These are phyloP conservation scores for Monomorium pharaonis DNA, from an alignment of 1,140 invertebrate genomes.

Conservation along the genomic window DNA sequence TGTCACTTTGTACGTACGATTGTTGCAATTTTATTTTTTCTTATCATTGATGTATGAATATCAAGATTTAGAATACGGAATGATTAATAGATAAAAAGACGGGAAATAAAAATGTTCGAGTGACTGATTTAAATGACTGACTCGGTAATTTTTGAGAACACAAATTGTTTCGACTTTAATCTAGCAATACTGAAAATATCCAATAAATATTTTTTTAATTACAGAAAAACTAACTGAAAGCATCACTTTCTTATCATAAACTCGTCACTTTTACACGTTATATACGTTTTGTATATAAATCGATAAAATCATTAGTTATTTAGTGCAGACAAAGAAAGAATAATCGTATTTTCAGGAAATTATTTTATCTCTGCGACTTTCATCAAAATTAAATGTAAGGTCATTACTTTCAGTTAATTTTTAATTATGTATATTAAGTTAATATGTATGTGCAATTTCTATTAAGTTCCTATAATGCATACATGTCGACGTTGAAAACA, in stretches of 20 bases:
- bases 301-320: neutral
- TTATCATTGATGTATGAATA: neutral
- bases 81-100: neutral
- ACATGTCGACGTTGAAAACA: constrained; percentile 9
- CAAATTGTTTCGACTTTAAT: neutral
- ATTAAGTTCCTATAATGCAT: neutral
- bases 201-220: neutral
- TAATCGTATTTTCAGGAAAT: neutral
- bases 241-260: constrained; percentile 23
- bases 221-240: neutral
- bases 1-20: neutral
- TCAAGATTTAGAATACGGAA: neutral
- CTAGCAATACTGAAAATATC: neutral
- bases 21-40: constrained; percentile 18
- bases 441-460: neutral
- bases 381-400: neutral
- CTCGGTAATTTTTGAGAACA: neutral
- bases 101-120: neutral
- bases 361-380: neutral
- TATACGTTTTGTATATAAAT: constrained; percentile 70
- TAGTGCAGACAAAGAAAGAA: neutral
- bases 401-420: constrained; percentile 13
- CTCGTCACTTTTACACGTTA: constrained; percentile 65
- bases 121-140: neutral
- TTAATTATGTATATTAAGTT: constrained; percentile 2